Conservation (phyloP, 2,888 invertebrate genomes). For the Pyrgus malvae region DNA sequence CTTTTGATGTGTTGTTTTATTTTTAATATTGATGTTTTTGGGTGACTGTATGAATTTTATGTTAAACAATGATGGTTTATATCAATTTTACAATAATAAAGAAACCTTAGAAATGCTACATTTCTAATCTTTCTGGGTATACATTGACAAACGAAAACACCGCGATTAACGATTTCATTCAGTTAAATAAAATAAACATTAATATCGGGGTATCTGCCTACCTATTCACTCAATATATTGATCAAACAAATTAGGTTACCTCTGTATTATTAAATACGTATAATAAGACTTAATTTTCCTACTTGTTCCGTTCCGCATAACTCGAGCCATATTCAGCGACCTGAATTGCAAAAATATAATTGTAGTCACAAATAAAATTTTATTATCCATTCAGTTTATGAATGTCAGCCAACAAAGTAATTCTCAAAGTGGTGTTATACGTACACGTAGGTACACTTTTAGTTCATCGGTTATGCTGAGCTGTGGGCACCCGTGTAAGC, state of each 20-base stretch:
- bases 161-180: not conserved
- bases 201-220: too few species aligned
- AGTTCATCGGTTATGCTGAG: not conserved
- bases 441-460: conserved; percentile 1
- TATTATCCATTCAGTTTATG: too few species aligned
- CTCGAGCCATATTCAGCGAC: too few species aligned
- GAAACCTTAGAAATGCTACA: conserved; percentile 17
- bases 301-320: too few species aligned
- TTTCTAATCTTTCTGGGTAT: conserved; percentile 19
- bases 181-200: too few species aligned
- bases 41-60: not conserved
- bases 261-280: too few species aligned
- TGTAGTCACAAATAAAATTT: too few species aligned
- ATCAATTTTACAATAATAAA: too few species aligned
- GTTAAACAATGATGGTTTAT: too few species aligned
- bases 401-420: not conserved
- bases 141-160: not conserved
- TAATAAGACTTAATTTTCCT: not conserved
- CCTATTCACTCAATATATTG: too few species aligned
- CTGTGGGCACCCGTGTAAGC: not conserved
- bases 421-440: conserved; percentile 1
- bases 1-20: not conserved
- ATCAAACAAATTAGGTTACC: too few species aligned
- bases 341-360: too few species aligned
- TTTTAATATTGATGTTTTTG: not conserved